Evolutionary conservation across 2,113 vertebrate species (phyloP), one percentile per base, ranked within the genome.

Genomic region (Oreochromis aureus): DNA sequence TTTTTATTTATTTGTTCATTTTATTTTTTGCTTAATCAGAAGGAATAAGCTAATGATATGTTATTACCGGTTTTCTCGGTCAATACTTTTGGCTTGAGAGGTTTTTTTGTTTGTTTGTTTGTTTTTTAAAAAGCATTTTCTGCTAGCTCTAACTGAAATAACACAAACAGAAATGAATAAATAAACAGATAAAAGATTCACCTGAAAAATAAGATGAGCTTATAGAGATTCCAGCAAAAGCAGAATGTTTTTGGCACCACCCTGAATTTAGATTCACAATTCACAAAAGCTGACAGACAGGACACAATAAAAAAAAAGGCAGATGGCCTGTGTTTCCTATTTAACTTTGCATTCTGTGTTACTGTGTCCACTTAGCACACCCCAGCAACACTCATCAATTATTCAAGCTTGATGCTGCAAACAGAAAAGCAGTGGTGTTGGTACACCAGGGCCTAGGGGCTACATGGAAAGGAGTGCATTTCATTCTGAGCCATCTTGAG

Each of bases 341-440:
- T 79, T 63, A 16, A 92, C 80, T 73, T 82, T 34, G 13, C 79
- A 66, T 80, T 73, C 16, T 39, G 15, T 51, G 32, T 83, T 51
- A 27, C 9, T 59, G 19, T 55, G 39, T 82, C 83, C 39, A 73
- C 58, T 59, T 51, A 85, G 48, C 53, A 82, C 27, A 59, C 61
- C 10, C 66, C 44, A 80, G 69, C 53, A 54, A 79, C 39, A 69
- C 56, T 51, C 51, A 34, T 92, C 44, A 87, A 92, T 92, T 79
- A 91, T 94, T 92, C 56, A 94, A 39, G 86, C 41, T 51, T 6
- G 66, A 82, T 73, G 83, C 91, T 83, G 79, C 61, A 88, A 69
- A 81, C 83, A 71, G 87, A 84, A 32, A 56, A 87, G 83, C 54
- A 18, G 46, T 34, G 66, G 61, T 86, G 84, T 63, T 83, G 34